Percentiles rank a stretch among this genome's conserved stretches.
Evolutionary conservation across 2,113 vertebrate genomes (phyloP).

Genomic region (Spermophilus dauricus): DNA sequence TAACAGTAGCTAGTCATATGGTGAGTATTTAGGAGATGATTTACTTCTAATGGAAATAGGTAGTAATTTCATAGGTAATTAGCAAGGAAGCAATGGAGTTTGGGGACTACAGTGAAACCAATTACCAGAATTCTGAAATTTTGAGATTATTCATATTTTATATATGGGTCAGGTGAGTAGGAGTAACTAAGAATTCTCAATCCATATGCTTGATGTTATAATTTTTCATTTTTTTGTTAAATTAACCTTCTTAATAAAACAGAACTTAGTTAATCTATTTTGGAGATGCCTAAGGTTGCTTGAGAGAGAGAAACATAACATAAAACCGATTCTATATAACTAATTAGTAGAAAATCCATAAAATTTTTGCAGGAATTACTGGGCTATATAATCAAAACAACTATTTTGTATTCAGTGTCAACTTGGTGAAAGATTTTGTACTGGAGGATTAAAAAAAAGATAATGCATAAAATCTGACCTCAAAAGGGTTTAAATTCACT

Average conservation of each 20-base stretch:
- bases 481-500: slow-evolving; percentile 13
- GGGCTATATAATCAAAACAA: slow-evolving; percentile 12
- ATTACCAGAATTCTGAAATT: slow-evolving; percentile 15
- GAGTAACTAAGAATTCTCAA: slow-evolving; percentile 14
- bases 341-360: slow-evolving; percentile 47
- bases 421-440: background rate
- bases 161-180: background rate
- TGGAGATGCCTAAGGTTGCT: slow-evolving; percentile 18
- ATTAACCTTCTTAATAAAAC: slow-evolving; percentile 43
- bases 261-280: background rate
- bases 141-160: slow-evolving; percentile 26
- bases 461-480: background rate
- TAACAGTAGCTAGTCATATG: background rate
- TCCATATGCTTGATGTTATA: background rate
- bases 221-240: slow-evolving; percentile 33
- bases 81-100: background rate
- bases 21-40: background rate
- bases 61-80: background rate
- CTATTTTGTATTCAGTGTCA: background rate
- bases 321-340: background rate
- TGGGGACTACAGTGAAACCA: background rate
- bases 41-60: background rate
- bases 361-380: background rate
- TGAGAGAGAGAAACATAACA: background rate
- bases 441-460: background rate